Conservation (phyloP, 2,888 invertebrate species). For the Odontothrips loti region DNA sequence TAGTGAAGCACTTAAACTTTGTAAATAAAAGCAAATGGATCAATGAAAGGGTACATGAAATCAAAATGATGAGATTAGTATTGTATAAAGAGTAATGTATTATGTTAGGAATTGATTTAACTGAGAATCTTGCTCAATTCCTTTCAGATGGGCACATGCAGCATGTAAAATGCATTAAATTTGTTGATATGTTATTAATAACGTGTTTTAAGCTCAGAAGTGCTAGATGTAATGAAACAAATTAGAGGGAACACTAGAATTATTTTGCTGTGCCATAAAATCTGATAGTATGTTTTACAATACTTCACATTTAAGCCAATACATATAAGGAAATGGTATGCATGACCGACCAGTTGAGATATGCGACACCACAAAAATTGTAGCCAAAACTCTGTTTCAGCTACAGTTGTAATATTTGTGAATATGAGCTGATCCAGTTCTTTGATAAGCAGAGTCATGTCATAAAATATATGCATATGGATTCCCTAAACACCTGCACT, state of each 20-base stretch:
- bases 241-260: slow-evolving; percentile 1
- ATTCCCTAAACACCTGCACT: neutral
- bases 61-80: slow-evolving; percentile 1
- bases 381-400: too few species aligned
- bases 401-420: too few species aligned
- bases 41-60: neutral
- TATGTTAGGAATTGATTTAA: neutral
- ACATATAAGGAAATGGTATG: too few species aligned
- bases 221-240: neutral
- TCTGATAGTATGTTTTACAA: too few species aligned
- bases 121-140: slow-evolving; percentile 1
- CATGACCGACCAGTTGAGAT: too few species aligned
- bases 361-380: too few species aligned
- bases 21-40: slow-evolving; percentile 1
- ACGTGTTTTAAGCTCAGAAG: neutral
- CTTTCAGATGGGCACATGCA: neutral
- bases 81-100: neutral
- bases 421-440: too few species aligned
- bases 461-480: too few species aligned
- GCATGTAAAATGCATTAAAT: neutral
- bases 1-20: neutral
- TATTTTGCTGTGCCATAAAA: neutral
- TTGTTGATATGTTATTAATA: neutral
- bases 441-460: too few species aligned
- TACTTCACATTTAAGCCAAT: too few species aligned